Conservation (phyloP, 2,113 vertebrate species). For the Pseudorasbora parva region DNA sequence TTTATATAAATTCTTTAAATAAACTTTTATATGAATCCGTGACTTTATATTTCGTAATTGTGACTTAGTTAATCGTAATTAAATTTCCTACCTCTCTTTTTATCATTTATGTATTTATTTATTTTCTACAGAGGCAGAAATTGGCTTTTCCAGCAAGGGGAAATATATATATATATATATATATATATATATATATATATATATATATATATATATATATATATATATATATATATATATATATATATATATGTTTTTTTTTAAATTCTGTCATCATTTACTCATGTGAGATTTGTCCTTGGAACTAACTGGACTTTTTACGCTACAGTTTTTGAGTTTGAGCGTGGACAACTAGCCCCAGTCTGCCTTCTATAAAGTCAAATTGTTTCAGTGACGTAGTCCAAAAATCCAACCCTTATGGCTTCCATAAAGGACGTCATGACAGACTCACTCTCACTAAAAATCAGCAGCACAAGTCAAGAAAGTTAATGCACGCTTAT, state of each 20-base stretch:
- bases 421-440: not conserved
- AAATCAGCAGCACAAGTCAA: constrained; percentile 55
- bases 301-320: not conserved
- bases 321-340: not conserved
- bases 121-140: not conserved
- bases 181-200: too few relatives aligned
- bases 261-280: not conserved
- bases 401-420: not conserved
- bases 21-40: not conserved
- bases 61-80: not conserved
- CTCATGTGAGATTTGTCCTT: not conserved
- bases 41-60: not conserved
- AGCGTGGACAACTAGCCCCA: not conserved
- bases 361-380: not conserved
- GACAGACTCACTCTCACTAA: constrained; percentile 57
- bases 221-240: too few relatives aligned
- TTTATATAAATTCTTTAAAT: not conserved
- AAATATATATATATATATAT: too few relatives aligned
- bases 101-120: too few relatives aligned
- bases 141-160: not conserved
- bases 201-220: too few relatives aligned
- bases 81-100: not conserved
- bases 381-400: constrained; percentile 1
- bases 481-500: constrained; percentile 68
- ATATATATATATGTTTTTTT: too few relatives aligned